Evolutionary conservation across 2,113 vertebrate species (phyloP).

Genomic region (Diglossa brunneiventris): DNA sequence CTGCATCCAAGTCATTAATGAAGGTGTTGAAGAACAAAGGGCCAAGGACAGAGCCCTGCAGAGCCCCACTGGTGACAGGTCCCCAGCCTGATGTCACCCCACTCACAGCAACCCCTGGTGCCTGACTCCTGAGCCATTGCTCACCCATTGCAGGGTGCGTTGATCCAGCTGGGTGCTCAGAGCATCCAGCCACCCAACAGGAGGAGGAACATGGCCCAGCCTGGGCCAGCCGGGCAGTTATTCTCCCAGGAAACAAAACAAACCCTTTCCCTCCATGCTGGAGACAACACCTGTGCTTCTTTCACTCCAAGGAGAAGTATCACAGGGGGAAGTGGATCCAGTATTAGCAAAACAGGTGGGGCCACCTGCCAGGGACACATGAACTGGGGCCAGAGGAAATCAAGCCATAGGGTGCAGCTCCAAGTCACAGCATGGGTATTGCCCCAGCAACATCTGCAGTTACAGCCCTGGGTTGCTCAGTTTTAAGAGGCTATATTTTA

Average conservation of each 20-base stretch:
- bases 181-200: rapidly evolving
- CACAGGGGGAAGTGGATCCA: background rate
- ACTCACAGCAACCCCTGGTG: background rate
- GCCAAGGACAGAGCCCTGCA: background rate
- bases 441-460: background rate
- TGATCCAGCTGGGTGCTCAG: background rate
- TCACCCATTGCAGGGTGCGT: background rate
- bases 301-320: background rate
- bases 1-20: no score
- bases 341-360: background rate
- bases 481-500: background rate
- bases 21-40: background rate
- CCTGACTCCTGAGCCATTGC: background rate
- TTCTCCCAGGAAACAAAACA: background rate
- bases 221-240: background rate
- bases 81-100: background rate
- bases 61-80: background rate
- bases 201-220: background rate
- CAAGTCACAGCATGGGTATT: rapidly evolving
- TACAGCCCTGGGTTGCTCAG: background rate
- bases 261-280: background rate
- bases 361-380: background rate
- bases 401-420: background rate
- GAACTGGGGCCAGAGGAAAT: background rate
- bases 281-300: rapidly evolving